Percentiles rank a stretch among this genome's conserved stretches.
phyloP scores from a whole-genome alignment of 1,140 invertebrate genomes.

The Lepidotrigona ventralis region DNA sequence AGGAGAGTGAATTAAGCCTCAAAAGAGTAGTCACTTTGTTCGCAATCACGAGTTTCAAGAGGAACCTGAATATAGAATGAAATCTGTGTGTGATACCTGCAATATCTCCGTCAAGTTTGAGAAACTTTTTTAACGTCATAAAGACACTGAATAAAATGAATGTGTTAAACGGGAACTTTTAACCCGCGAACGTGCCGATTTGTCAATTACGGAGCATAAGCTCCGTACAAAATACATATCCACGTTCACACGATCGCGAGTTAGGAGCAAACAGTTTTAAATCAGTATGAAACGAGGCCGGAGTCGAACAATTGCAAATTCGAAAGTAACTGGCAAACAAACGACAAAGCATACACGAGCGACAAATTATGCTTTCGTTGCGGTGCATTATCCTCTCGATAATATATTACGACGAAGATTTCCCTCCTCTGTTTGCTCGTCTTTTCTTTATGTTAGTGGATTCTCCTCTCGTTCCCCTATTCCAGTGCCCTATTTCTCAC shows the following conservation, averaged over 20 bases:
- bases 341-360: conserved; percentile 30
- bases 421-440: conserved; percentile 9
- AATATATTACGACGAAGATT: conserved; percentile 11
- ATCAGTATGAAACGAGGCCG: background rate
- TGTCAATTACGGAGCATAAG: too few relatives aligned
- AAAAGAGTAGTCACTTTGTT: background rate
- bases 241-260: too few relatives aligned
- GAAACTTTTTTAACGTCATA: too few relatives aligned
- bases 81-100: too few relatives aligned
- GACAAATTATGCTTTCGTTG: conserved; percentile 19
- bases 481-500: background rate
- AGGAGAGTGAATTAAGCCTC: background rate
- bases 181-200: too few relatives aligned
- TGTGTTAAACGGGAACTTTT: too few relatives aligned
- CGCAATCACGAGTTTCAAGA: background rate
- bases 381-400: conserved; percentile 29
- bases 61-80: too few relatives aligned
- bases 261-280: background rate
- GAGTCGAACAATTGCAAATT: background rate
- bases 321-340: conserved; percentile 23
- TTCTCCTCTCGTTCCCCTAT: background rate
- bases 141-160: too few relatives aligned
- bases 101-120: too few relatives aligned
- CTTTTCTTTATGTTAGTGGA: background rate
- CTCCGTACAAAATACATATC: too few relatives aligned